These are phyloP conservation scores for Tenebrio molitor DNA, from an alignment of 1,140 invertebrate genomes.

Conservation along the genomic window DNA sequence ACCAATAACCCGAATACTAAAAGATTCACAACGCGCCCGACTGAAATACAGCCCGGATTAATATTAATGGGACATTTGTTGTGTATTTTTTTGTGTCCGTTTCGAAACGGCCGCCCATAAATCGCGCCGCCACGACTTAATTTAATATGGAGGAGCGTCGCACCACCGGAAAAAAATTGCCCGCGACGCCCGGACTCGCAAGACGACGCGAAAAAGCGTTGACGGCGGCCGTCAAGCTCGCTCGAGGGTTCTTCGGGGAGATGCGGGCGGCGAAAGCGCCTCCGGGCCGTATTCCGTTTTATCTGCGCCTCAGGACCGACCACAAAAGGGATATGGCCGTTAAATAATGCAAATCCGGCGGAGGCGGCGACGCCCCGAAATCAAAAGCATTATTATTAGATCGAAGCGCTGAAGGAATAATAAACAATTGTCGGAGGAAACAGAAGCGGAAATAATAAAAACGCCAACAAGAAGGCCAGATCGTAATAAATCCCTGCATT, in stretches of 20 bases:
- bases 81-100: slow-evolving; percentile 16
- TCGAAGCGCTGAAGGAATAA: slow-evolving; percentile 44
- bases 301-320: slow-evolving; percentile 8
- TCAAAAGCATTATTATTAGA: slow-evolving; percentile 40
- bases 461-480: slow-evolving; percentile 38
- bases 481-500: slow-evolving; percentile 42
- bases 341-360: slow-evolving; percentile 27
- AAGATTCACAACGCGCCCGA: slow-evolving; percentile 34
- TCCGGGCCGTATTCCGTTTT: slow-evolving; percentile 17
- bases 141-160: slow-evolving; percentile 4
- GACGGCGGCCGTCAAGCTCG: slow-evolving; percentile 16
- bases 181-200: no score
- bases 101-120: slow-evolving; percentile 19
- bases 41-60: slow-evolving; percentile 28
- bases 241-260: not conserved
- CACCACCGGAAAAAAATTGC: slow-evolving; percentile 1
- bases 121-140: slow-evolving; percentile 9
- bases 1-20: slow-evolving; percentile 35
- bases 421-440: slow-evolving; percentile 39
- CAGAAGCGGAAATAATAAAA: slow-evolving; percentile 49
- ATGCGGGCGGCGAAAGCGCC: not conserved
- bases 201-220: slow-evolving; percentile 26
- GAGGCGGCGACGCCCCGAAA: not conserved
- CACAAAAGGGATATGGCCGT: slow-evolving; percentile 13
- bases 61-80: slow-evolving; percentile 32